Conservation (phyloP, 2,113 vertebrate species). For the Ginglymostoma cirratum region DNA sequence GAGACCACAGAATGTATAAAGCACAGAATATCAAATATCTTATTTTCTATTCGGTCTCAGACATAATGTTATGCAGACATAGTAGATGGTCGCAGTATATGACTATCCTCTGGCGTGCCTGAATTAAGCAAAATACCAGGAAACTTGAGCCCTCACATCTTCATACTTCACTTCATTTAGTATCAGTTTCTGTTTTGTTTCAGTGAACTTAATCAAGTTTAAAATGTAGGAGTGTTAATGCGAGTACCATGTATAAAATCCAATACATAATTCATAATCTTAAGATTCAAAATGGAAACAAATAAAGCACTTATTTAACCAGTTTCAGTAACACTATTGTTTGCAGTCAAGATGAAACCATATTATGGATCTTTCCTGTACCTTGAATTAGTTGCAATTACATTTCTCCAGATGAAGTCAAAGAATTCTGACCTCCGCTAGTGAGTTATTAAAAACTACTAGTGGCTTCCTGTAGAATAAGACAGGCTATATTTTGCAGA, state of each 20-base stretch:
- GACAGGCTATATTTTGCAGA: conserved; percentile 31
- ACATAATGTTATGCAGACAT: conserved; percentile 17
- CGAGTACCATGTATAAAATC: background rate
- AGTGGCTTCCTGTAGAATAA: conserved; percentile 21
- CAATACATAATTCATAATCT: background rate
- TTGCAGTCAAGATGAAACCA: background rate
- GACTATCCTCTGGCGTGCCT: background rate
- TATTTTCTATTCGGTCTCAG: background rate
- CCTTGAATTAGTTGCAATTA: background rate
- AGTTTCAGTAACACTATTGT: background rate
- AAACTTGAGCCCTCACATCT: background rate
- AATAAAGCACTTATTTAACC: background rate
- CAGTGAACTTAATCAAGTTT: background rate
- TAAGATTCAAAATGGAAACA: background rate
- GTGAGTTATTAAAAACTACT: conserved; percentile 36
- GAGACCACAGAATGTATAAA: conserved; percentile 12
- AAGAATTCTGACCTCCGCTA: conserved; percentile 8
- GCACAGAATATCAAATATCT: conserved; percentile 30
- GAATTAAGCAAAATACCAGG: background rate
- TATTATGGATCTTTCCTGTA: background rate
- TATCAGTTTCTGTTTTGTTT: background rate
- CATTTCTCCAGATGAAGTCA: conserved; percentile 20
- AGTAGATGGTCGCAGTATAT: background rate
- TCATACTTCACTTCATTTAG: background rate
- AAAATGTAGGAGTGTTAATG: conserved; percentile 1